Conservation (phyloP, 2,113 vertebrate species). For the Istiophorus platypterus region DNA sequence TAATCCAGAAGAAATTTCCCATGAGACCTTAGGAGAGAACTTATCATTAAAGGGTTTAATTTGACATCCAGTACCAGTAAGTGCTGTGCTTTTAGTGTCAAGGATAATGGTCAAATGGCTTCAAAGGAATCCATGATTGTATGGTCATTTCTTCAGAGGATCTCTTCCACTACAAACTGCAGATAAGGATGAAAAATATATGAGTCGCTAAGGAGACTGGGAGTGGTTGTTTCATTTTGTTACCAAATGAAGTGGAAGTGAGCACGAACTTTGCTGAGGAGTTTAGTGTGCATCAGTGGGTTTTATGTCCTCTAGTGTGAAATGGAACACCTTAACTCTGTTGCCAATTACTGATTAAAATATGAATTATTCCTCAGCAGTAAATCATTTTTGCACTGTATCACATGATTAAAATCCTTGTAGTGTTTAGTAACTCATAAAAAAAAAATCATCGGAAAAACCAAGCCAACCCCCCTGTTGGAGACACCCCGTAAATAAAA, state of each 20-base stretch:
- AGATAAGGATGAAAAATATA: conserved; percentile 75
- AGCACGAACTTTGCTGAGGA: conserved; percentile 34
- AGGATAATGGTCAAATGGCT: conserved; percentile 82
- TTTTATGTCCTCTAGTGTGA: conserved; percentile 21
- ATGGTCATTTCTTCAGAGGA: conserved; percentile 69
- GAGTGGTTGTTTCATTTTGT: conserved; percentile 45
- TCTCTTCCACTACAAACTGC: conserved; percentile 52
- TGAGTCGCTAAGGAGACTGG: conserved; percentile 33
- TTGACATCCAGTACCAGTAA: conserved; percentile 83
- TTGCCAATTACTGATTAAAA: conserved; percentile 44
- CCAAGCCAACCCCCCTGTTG: conserved; percentile 3
- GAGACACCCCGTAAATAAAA: conserved; percentile 66
- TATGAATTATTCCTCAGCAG: conserved; percentile 33
- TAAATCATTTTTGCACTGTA: neutral
- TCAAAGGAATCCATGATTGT: conserved; percentile 79
- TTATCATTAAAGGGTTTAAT: conserved; percentile 86
- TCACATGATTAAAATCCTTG: conserved; percentile 51
- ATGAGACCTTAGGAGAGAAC: conserved; percentile 78
- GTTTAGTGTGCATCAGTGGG: conserved; percentile 23
- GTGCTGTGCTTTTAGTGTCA: conserved; percentile 80
- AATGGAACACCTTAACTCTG: conserved; percentile 27
- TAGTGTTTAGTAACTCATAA: conserved; percentile 12
- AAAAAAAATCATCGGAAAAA: conserved; percentile 37
- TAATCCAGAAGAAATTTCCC: conserved; percentile 84
- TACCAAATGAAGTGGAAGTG: conserved; percentile 37